Evolutionary conservation across 2,797 vertebrate genomes (phyloP).

Genomic region (Atherinosoma microstoma): DNA sequence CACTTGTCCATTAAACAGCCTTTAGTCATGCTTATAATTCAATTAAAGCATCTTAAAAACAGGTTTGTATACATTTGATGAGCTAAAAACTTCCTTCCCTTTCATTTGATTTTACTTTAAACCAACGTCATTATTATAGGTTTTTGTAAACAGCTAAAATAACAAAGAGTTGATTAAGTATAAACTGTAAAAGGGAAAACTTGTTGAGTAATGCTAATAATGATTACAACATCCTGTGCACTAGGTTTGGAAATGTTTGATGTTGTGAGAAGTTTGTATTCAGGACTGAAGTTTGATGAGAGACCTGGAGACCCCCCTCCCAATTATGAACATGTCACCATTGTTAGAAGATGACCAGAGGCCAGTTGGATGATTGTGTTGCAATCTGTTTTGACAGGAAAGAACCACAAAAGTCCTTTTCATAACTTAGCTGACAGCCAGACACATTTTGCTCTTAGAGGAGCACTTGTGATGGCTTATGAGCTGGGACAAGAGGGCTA

Average conservation of each 20-base stretch:
- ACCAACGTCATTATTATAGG: background rate
- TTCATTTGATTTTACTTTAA: background rate
- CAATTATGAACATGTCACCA: background rate
- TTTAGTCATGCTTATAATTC: background rate
- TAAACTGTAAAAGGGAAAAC: rapidly evolving
- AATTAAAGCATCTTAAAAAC: background rate
- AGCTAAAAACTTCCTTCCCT: background rate
- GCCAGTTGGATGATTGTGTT: background rate
- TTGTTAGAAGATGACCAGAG: constrained; percentile 2
- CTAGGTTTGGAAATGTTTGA: rapidly evolving
- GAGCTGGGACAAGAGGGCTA: constrained; percentile 5
- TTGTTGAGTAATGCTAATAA: background rate
- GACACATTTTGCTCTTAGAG: constrained; percentile 8
- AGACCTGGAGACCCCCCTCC: background rate
- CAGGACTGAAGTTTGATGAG: background rate
- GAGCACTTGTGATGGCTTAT: constrained; percentile 1
- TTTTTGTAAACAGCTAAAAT: background rate
- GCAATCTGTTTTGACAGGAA: constrained; percentile 20
- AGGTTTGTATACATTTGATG: background rate
- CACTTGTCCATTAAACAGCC: background rate
- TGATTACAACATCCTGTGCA: background rate
- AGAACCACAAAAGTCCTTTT: background rate
- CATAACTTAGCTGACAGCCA: constrained; percentile 4
- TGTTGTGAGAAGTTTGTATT: background rate
- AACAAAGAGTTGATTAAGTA: rapidly evolving